These are phyloP conservation scores for Lucinisca nassula DNA, from an alignment of 2,888 invertebrate species.

Conservation along the genomic window DNA sequence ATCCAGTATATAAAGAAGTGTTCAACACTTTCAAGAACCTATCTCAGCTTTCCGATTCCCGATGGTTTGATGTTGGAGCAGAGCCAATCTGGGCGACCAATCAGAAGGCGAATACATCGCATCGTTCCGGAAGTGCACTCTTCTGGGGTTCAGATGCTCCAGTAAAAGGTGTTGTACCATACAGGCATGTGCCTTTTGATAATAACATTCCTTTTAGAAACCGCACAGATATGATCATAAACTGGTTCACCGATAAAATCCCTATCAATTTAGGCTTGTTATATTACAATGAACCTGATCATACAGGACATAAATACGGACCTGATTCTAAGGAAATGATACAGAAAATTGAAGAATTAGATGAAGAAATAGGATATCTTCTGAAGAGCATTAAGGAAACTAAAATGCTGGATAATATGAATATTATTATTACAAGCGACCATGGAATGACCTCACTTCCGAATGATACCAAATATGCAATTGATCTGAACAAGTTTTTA, in stretches of 20 bases:
- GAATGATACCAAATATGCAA: constrained; percentile 62
- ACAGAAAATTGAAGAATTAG: constrained; percentile 89
- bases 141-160: constrained; percentile 91
- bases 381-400: constrained; percentile 89
- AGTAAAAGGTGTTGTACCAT: constrained; percentile 77
- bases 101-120: constrained; percentile 89
- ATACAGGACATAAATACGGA: constrained; percentile 90
- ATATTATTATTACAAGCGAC: constrained; percentile 92
- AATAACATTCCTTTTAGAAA: constrained; percentile 79
- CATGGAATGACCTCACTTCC: constrained; percentile 92
- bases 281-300: constrained; percentile 93
- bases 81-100: constrained; percentile 88
- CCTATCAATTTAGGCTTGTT: constrained; percentile 92
- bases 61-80: constrained; percentile 89
- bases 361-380: constrained; percentile 88
- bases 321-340: constrained; percentile 85
- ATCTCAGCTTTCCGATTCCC: constrained; percentile 84
- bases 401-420: constrained; percentile 89
- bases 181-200: constrained; percentile 68
- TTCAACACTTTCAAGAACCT: constrained; percentile 59
- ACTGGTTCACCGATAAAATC: constrained; percentile 86
- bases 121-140: constrained; percentile 91
- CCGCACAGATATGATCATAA: constrained; percentile 79
- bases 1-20: constrained; percentile 87
- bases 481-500: constrained; percentile 79